These are phyloP conservation scores for Phortica magna DNA, from an alignment of 2,888 invertebrate genomes.

Conservation along the genomic window DNA sequence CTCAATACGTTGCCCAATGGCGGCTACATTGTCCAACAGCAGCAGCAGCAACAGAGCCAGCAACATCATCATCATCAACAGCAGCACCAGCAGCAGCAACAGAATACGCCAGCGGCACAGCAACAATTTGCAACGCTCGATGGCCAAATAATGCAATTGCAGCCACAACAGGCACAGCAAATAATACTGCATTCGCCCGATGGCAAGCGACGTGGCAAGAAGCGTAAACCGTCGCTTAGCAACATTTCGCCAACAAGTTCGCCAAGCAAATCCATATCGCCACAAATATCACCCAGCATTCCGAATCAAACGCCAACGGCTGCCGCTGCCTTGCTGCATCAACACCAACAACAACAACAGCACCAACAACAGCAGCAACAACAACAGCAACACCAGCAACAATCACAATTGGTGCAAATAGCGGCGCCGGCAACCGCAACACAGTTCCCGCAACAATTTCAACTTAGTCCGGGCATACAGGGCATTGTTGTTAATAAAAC, in stretches of 20 bases:
- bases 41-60: constrained; percentile 34
- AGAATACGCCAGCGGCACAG: constrained; percentile 50
- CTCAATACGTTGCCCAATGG: constrained; percentile 51
- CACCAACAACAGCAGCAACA: constrained; percentile 73
- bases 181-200: constrained; percentile 85
- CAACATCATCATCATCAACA: constrained; percentile 39
- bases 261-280: constrained; percentile 70
- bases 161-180: constrained; percentile 81
- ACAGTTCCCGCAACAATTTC: constrained; percentile 87
- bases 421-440: constrained; percentile 79
- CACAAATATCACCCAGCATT: constrained; percentile 77
- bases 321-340: constrained; percentile 53
- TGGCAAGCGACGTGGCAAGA: constrained; percentile 83
- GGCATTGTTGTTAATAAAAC: constrained; percentile 82
- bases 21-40: constrained; percentile 58
- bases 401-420: constrained; percentile 74
- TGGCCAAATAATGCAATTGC: constrained; percentile 87
- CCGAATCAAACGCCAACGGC: constrained; percentile 69
- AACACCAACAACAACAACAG: constrained; percentile 71
- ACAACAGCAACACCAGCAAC: constrained; percentile 75
- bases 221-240: constrained; percentile 82
- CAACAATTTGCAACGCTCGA: constrained; percentile 80
- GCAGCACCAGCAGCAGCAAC: constrained; percentile 47
- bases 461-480: constrained; percentile 87
- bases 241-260: constrained; percentile 65